Evolutionary conservation across 2,888 invertebrate genomes (phyloP), one percentile per base, ranked within the genome.

Genomic region (Oscheius sp.): DNA sequence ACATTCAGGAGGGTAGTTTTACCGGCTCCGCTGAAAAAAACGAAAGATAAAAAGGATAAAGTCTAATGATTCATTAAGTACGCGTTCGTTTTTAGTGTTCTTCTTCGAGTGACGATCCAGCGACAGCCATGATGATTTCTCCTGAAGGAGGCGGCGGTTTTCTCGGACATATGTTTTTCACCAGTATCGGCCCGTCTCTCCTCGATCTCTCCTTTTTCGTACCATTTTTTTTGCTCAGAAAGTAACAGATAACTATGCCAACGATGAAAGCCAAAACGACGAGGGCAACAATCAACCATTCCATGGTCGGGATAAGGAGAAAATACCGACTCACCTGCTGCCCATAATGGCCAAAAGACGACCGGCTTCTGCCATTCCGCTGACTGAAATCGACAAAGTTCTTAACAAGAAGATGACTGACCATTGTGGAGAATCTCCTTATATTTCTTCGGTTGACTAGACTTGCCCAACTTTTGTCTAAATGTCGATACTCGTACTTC

Each of bases 1-100:
- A 93, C 91, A 57, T 92, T 90, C 91, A 95, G 92, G 57, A 94
- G 87, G 0, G 94, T 93, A 72, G 92, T 94, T 88, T 94, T 95
- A 0, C 94, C 94, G 14, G 94, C 92, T n/a, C 84, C 84, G 66
- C 82, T 83, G 47, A 66, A 80, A 47, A 41, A 44, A 28, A n/a
- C 32, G 0, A 49, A 49, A 49, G 49, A 0, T 0, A 49, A 20
- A 54, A 54, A 54, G 17, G 54, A 47, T 20, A 22, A 54, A 20
- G 17, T 33, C 14, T 14, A 14, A 17, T 41, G 26, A 26, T 50
- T 50, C 28, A 50, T 50, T 50, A n/a, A 28, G 14, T 0, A 26
- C 26, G 50, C 26, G 24, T 50, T 24, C 14, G 28, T 14, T 50
- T 12, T 47, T 32, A 12, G 6, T 33, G 17, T 17, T 54, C 22